phyloP scores from a whole-genome alignment of 2,888 invertebrate species.

The Watsonalla binaria region DNA sequence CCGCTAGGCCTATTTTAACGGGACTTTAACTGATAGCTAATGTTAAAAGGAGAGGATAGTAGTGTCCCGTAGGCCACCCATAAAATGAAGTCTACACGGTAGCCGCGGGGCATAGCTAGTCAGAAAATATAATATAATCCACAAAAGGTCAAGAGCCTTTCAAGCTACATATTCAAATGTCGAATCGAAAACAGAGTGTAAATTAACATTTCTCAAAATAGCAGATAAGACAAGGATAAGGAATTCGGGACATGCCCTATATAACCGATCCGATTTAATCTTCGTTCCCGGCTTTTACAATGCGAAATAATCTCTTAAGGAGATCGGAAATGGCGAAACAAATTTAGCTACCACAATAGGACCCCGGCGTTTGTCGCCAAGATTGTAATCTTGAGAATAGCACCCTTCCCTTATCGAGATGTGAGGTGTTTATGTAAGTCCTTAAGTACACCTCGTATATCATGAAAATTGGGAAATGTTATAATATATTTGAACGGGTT shows the following conservation, averaged over 20 bases:
- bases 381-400: conserved; percentile 64
- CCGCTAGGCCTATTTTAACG: too few species aligned
- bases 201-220: background rate
- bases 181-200: background rate
- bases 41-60: too few species aligned
- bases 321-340: conserved; percentile 74
- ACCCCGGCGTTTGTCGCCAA: conserved; percentile 63
- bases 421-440: conserved; percentile 53
- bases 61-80: too few species aligned
- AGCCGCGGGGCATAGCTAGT: too few species aligned
- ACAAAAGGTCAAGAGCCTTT: too few species aligned
- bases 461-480: conserved; percentile 10
- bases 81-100: too few species aligned
- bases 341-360: conserved; percentile 74
- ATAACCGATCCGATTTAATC: conserved; percentile 31
- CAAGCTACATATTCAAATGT: background rate
- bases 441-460: conserved; percentile 9
- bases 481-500: conserved; percentile 3
- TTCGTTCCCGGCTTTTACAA: conserved; percentile 43
- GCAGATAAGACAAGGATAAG: conserved; percentile 3
- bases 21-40: too few species aligned
- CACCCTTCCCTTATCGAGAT: conserved; percentile 62
- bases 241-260: conserved; percentile 28
- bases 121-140: too few species aligned
- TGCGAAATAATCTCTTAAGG: conserved; percentile 66